Percentiles rank a stretch among this genome's conserved stretches.
Evolutionary conservation across 2,113 vertebrate genomes (phyloP).

Genomic region (Caranx ignobilis): DNA sequence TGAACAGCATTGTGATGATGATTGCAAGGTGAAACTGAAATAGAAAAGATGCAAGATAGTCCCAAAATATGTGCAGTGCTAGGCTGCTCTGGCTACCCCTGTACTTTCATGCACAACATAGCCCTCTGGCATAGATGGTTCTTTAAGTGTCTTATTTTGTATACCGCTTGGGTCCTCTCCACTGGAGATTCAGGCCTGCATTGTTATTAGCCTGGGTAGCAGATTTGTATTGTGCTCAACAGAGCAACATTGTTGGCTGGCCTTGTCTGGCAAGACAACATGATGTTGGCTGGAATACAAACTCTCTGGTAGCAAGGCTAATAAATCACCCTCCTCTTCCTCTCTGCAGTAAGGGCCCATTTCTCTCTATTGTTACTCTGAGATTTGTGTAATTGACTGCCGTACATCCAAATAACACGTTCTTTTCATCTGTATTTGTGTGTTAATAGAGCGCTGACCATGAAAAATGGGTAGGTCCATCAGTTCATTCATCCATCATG

Average conservation of each 20-base stretch:
- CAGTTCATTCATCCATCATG: slow-evolving; percentile 76
- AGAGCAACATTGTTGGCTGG: slow-evolving; percentile 67
- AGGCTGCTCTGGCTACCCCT: slow-evolving; percentile 36
- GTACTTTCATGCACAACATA: slow-evolving; percentile 45
- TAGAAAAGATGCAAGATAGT: not conserved
- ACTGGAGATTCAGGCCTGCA: slow-evolving; percentile 44
- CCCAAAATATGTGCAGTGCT: not conserved
- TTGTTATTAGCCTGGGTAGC: slow-evolving; percentile 67
- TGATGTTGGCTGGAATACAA: slow-evolving; percentile 69
- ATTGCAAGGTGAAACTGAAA: slow-evolving; percentile 12
- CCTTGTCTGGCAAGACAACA: slow-evolving; percentile 69
- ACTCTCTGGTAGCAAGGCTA: slow-evolving; percentile 62
- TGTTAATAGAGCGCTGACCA: slow-evolving; percentile 88
- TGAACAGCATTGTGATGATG: not conserved
- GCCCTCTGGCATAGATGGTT: slow-evolving; percentile 40
- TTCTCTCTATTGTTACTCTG: slow-evolving; percentile 60
- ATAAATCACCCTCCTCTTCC: slow-evolving; percentile 55
- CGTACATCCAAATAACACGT: slow-evolving; percentile 61
- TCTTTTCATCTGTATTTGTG: slow-evolving; percentile 83
- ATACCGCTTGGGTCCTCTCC: slow-evolving; percentile 24
- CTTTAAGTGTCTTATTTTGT: slow-evolving; percentile 42
- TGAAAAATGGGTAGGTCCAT: slow-evolving; percentile 89
- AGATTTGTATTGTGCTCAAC: slow-evolving; percentile 70
- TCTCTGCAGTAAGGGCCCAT: slow-evolving; percentile 23
- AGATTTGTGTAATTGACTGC: slow-evolving; percentile 62